Conservation (phyloP, 2,797 vertebrate species). For the Coccyzus lansbergi region DNA sequence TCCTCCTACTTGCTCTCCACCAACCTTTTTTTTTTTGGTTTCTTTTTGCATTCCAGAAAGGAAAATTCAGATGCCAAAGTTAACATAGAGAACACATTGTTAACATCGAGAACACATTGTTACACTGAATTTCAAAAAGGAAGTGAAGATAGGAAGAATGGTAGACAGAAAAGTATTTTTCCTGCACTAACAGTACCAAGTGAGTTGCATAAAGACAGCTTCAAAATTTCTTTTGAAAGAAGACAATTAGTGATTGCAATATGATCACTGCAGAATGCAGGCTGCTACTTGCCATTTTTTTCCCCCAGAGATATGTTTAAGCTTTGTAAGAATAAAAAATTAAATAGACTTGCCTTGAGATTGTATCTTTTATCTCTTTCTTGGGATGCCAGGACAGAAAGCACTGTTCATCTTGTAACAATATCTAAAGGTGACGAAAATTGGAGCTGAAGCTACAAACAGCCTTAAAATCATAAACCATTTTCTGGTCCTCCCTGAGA, state of each 20-base stretch:
- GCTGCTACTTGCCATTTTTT: not conserved
- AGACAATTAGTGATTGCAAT: not conserved
- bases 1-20: not conserved
- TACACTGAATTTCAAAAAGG: not conserved
- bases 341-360: not conserved
- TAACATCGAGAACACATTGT: not conserved
- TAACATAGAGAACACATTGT: not conserved
- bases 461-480: not conserved
- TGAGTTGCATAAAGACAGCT: not conserved
- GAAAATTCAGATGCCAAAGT: not conserved
- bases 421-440: not conserved
- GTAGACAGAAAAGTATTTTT: not conserved
- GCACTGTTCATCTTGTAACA: not conserved
- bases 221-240: not conserved
- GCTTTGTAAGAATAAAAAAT: not conserved
- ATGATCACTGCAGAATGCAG: not conserved
- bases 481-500: not conserved
- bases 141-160: not conserved
- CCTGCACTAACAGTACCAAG: not conserved
- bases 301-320: not conserved
- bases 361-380: not conserved
- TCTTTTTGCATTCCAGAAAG: not conserved
- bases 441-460: not conserved
- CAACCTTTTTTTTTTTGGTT: not conserved
- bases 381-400: not conserved